Percentiles rank a stretch among this genome's conserved stretches.
phyloP scores from a whole-genome alignment of 2,888 invertebrate species.

The Drosophila seclusa region DNA sequence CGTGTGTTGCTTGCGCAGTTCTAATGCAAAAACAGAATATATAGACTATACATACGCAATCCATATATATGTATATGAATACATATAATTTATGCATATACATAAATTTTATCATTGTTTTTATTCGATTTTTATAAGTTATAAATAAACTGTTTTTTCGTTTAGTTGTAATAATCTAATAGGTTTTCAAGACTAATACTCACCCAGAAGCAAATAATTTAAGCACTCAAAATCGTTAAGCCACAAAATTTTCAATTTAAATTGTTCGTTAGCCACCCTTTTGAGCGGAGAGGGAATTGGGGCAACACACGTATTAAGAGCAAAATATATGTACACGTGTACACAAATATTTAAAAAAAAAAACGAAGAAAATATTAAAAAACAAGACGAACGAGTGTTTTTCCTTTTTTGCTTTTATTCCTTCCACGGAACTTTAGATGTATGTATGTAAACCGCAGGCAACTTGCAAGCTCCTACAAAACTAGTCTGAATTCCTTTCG shows the following conservation, averaged over 20 bases:
- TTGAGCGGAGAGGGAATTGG: slow-evolving; percentile 15
- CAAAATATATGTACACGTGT: slow-evolving; percentile 44
- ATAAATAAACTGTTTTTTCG: background rate
- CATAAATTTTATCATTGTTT: background rate
- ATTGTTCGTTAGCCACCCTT: slow-evolving; percentile 18
- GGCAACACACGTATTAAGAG: slow-evolving; percentile 37
- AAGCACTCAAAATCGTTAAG: slow-evolving; percentile 17
- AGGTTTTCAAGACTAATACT: background rate
- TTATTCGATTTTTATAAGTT: background rate
- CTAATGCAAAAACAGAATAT: background rate
- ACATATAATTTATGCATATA: background rate
- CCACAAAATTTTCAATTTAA: slow-evolving; percentile 16
- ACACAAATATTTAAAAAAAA: slow-evolving; percentile 58
- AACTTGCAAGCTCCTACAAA: slow-evolving; percentile 17
- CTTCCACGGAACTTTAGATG: slow-evolving; percentile 21
- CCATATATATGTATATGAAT: slow-evolving; percentile 1
- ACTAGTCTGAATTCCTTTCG: slow-evolving; percentile 16
- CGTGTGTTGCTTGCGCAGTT: background rate
- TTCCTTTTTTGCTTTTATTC: slow-evolving; percentile 17
- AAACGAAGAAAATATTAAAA: slow-evolving; percentile 56
- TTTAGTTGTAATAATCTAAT: background rate
- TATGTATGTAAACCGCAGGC: slow-evolving; percentile 1
- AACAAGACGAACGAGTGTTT: slow-evolving; percentile 51
- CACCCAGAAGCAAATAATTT: slow-evolving; percentile 16
- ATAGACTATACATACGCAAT: slow-evolving; percentile 5